These are phyloP conservation scores for Agrenia bidenticulata DNA, from an alignment of 2,888 invertebrate species.

Conservation along the genomic window DNA sequence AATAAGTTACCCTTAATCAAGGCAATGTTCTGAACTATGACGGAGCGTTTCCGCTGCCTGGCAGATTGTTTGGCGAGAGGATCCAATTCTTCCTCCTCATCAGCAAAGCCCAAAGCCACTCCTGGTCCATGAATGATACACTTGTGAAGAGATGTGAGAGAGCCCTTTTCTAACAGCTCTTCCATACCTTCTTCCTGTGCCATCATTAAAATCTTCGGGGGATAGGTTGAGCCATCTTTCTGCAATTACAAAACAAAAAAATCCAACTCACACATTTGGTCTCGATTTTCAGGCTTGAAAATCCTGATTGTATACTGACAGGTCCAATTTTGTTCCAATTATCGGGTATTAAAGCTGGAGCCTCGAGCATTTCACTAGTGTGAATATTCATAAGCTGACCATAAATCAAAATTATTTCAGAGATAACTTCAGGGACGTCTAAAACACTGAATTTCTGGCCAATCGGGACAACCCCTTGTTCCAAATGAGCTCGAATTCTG, in stretches of 20 bases:
- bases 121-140: constrained; percentile 9
- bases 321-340: constrained; percentile 53
- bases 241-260: background rate
- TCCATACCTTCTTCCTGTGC: constrained; percentile 35
- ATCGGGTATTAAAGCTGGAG: constrained; percentile 64
- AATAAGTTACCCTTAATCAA: no score
- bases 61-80: background rate
- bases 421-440: constrained; percentile 62
- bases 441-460: constrained; percentile 61
- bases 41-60: no score
- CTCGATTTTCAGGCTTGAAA: no score
- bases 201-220: background rate
- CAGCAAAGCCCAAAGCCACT: constrained; percentile 1
- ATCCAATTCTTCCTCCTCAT: background rate
- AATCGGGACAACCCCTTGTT: constrained; percentile 63
- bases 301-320: no score
- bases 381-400: constrained; percentile 62
- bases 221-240: background rate
- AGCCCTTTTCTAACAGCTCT: constrained; percentile 16
- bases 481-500: constrained; percentile 62
- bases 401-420: constrained; percentile 63
- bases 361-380: constrained; percentile 62
- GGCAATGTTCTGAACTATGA: no score
- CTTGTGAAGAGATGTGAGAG: constrained; percentile 11
- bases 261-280: background rate